These are phyloP conservation scores for Tyto alba DNA, from an alignment of 2,113 vertebrate genomes.

Conservation along the genomic window DNA sequence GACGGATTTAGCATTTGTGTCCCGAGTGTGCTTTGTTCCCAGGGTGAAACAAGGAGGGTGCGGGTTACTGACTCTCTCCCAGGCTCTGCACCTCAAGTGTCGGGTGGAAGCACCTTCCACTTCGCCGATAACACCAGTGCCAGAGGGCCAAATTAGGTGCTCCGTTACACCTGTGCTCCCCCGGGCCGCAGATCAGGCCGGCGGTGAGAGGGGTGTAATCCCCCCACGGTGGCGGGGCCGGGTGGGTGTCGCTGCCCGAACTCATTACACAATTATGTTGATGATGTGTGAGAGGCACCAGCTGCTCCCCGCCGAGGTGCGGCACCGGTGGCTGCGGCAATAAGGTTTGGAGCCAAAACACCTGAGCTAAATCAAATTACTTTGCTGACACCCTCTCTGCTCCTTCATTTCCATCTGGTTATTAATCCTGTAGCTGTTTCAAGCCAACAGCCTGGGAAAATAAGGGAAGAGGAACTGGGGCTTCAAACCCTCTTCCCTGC, in stretches of 20 bases:
- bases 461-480: not conserved
- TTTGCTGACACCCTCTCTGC: not conserved
- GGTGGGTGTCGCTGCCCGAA: not conserved
- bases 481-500: not conserved
- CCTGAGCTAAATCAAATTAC: not conserved
- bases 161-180: not conserved
- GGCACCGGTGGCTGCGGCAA: accelerated
- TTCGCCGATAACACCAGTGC: not conserved
- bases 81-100: accelerated
- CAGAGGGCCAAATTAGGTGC: accelerated
- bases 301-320: not conserved
- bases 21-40: not conserved
- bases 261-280: not conserved
- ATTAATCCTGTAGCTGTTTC: not conserved
- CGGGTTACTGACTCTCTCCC: accelerated
- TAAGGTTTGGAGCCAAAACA: not conserved
- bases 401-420: not conserved
- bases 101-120: not conserved
- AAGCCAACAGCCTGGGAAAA: not conserved
- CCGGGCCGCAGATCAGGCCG: accelerated
- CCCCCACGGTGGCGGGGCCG: accelerated
- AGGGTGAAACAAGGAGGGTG: not conserved
- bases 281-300: not conserved
- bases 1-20: not conserved
- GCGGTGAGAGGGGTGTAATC: not conserved